These are phyloP conservation scores for Etheostoma cragini DNA, from an alignment of 2,113 vertebrate species.

Conservation along the genomic window DNA sequence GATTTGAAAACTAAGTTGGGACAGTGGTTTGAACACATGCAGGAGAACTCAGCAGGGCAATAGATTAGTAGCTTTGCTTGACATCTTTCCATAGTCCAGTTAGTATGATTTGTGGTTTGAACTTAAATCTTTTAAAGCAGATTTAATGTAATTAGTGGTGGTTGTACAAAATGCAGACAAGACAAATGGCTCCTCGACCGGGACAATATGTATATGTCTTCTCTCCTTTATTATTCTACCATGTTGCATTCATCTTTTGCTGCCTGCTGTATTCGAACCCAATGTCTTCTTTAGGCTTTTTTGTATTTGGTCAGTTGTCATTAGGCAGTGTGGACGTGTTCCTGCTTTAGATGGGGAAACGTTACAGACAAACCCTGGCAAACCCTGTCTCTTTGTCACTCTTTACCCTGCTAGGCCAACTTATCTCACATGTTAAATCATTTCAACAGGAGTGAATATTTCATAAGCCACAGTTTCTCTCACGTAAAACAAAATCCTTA, in stretches of 20 bases:
- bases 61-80: constrained; percentile 21
- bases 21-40: not conserved
- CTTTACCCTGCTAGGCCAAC: not conserved
- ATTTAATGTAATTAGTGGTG: constrained; percentile 33
- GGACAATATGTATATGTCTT: constrained; percentile 20
- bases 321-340: not conserved
- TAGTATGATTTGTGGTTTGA: constrained; percentile 34
- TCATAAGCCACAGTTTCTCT: not conserved
- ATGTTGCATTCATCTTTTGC: constrained; percentile 34
- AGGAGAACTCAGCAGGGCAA: constrained; percentile 1
- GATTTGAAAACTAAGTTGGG: not conserved
- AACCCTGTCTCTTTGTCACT: not conserved
- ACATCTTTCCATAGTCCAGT: constrained; percentile 4
- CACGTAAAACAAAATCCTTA: not conserved
- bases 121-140: constrained; percentile 33
- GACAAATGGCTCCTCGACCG: constrained; percentile 37
- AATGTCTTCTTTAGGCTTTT: constrained; percentile 5
- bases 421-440: not conserved
- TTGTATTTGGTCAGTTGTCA: not conserved
- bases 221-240: constrained; percentile 25
- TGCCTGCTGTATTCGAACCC: constrained; percentile 7
- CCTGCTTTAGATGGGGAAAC: not conserved
- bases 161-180: constrained; percentile 31
- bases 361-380: not conserved
- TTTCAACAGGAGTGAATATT: not conserved